phyloP scores from a whole-genome alignment of 1,140 invertebrate genomes.

The Drosophila lacteicornis region DNA sequence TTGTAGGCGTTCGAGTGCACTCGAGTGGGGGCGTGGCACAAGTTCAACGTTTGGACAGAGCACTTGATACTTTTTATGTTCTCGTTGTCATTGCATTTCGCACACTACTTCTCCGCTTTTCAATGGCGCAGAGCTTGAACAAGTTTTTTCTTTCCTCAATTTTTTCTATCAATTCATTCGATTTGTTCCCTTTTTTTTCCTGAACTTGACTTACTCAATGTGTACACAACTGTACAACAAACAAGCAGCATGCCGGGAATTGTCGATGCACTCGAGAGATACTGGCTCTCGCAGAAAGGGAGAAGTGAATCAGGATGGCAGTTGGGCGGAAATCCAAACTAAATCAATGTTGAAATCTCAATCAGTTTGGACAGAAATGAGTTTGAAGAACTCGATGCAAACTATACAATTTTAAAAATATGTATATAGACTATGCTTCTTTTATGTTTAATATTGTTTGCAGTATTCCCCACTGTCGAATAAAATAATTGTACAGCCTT shows the following conservation, averaged over 20 bases:
- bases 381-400: conserved; percentile 4
- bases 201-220: conserved; percentile 46
- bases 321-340: conserved; percentile 36
- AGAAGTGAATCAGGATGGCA: conserved; percentile 45
- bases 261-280: conserved; percentile 43
- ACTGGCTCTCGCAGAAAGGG: conserved; percentile 7
- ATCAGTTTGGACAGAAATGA: conserved; percentile 24
- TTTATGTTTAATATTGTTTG: too few species aligned
- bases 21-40: conserved; percentile 39
- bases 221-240: conserved; percentile 50
- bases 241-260: conserved; percentile 49
- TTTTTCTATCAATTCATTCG: conserved; percentile 24
- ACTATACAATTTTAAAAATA: too few species aligned
- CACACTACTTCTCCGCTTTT: conserved; percentile 31
- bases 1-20: conserved; percentile 31
- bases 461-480: not conserved
- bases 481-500: not conserved
- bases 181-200: conserved; percentile 30
- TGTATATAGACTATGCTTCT: too few species aligned
- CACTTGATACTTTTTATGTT: conserved; percentile 54
- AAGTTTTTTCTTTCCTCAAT: conserved; percentile 42
- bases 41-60: conserved; percentile 46
- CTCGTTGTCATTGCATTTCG: conserved; percentile 47
- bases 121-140: conserved; percentile 39
- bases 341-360: conserved; percentile 43